These are phyloP conservation scores for Eleginops maclovinus DNA, from an alignment of 2,113 vertebrate genomes.

Conservation along the genomic window DNA sequence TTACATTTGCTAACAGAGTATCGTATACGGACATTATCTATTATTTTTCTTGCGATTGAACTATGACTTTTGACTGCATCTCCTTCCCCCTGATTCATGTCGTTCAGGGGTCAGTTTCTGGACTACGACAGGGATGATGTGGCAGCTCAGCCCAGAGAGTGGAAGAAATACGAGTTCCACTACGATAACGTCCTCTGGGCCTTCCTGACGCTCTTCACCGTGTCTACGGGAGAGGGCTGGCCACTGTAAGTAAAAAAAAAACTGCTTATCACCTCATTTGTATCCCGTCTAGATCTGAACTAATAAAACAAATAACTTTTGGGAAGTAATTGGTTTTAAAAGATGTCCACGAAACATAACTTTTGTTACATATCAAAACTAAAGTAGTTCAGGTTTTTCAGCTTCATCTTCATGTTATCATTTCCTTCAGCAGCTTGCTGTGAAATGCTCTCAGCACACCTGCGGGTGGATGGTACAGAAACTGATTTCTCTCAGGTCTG, in stretches of 20 bases:
- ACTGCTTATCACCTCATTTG: background rate
- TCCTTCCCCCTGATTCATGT: background rate
- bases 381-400: constrained; percentile 1
- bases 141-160: constrained; percentile 90
- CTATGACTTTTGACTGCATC: background rate
- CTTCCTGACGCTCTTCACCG: constrained; percentile 95
- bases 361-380: background rate
- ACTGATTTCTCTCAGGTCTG: constrained; percentile 40
- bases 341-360: background rate
- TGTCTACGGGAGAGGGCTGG: constrained; percentile 98
- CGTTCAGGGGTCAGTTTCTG: constrained; percentile 92
- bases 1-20: background rate
- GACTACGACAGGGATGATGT: constrained; percentile 92
- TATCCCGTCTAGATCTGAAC: background rate
- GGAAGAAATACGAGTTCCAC: constrained; percentile 98
- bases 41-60: background rate
- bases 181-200: constrained; percentile 99
- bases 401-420: background rate
- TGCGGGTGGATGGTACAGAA: constrained; percentile 3
- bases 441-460: constrained; percentile 11
- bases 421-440: background rate
- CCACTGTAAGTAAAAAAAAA: constrained; percentile 89
- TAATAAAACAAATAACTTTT: background rate
- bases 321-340: background rate
- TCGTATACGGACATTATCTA: background rate